A percentile compares a stretch with the other conserved stretches of the same genome.
phyloP scores from a whole-genome alignment of 2,113 vertebrate species.

The Crotalus viridis region DNA sequence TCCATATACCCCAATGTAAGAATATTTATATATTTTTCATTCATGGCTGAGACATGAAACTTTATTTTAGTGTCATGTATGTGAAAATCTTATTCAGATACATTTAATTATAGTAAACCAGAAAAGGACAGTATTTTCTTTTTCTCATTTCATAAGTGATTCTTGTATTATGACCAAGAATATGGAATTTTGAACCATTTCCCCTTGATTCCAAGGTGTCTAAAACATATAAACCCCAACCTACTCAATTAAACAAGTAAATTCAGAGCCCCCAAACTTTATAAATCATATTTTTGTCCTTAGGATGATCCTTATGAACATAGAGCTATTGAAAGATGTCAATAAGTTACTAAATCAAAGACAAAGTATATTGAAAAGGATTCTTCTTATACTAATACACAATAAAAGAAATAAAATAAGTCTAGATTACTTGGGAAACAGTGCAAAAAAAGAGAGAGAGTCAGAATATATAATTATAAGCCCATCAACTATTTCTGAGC shows the following conservation, averaged over 20 bases:
- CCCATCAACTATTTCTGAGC: slow-evolving; percentile 77
- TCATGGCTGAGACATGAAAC: neutral
- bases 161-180: neutral
- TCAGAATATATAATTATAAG: slow-evolving; percentile 77
- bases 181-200: neutral
- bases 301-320: neutral
- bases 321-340: neutral
- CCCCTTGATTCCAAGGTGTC: neutral
- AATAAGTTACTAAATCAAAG: neutral
- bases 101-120: neutral
- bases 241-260: neutral
- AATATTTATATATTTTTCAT: neutral
- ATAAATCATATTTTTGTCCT: neutral
- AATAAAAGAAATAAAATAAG: slow-evolving; percentile 17
- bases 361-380: neutral
- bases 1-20: neutral
- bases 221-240: neutral
- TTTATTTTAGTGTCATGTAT: neutral
- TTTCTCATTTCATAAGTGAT: neutral
- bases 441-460: slow-evolving; percentile 45
- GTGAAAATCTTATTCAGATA: neutral
- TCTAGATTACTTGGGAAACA: slow-evolving; percentile 36
- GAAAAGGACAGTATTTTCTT: neutral
- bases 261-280: neutral
- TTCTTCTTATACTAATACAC: slow-evolving; percentile 25